These are phyloP conservation scores for Epistrophe eligans DNA, from an alignment of 2,888 invertebrate genomes.

Conservation along the genomic window DNA sequence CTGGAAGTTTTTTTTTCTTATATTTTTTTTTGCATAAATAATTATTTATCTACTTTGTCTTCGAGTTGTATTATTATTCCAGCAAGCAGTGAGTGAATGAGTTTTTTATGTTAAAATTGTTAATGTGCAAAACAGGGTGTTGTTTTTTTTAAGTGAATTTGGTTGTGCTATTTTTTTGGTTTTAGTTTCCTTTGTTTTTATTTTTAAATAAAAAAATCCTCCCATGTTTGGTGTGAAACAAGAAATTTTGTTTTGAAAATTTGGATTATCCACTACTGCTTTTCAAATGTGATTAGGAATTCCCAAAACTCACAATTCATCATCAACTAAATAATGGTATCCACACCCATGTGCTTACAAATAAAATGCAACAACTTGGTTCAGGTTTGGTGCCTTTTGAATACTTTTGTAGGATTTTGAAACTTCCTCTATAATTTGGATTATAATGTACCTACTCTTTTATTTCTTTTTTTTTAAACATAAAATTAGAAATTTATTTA, in stretches of 20 bases:
- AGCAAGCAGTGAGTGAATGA: conserved; percentile 31
- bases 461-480: not conserved
- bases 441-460: not conserved
- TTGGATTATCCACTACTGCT: not conserved
- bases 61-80: conserved; percentile 1
- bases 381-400: conserved; percentile 27
- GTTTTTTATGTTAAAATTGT: not conserved
- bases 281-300: not conserved
- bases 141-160: conserved; percentile 18
- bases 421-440: not conserved
- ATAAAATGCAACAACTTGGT: not conserved
- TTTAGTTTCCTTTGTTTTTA: not conserved
- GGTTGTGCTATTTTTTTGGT: not conserved
- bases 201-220: not conserved
- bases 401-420: conserved; percentile 11
- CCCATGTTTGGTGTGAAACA: not conserved
- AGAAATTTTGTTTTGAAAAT: not conserved
- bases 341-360: not conserved
- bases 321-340: conserved; percentile 5
- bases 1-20: conserved; percentile 22
- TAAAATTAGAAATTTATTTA: not conserved
- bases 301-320: not conserved
- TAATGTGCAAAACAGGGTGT: conserved; percentile 10
- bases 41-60: not conserved
- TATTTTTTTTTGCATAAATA: not conserved